Base-by-base conservation (phyloP, 2,113 vertebrate species). In the Coracopsis vasa region DNA sequence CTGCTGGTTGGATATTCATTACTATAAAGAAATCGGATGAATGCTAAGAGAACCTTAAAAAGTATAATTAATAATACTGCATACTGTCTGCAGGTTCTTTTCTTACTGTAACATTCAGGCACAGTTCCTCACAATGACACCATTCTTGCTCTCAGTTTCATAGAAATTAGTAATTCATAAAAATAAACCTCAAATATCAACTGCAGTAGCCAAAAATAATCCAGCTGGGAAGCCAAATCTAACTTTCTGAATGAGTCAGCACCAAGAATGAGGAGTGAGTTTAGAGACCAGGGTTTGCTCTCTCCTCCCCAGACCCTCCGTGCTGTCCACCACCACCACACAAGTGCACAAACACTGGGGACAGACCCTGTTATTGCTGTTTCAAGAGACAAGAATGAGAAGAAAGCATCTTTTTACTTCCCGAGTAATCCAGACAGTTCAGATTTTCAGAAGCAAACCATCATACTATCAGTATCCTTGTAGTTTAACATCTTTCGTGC, bases 1-100 rank as follows among this genome's bases (percentile, higher is more conserved):
- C 95, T 88, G 86, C 96, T 90, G 85, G 89, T 96, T 95, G 95
- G 90, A 83, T 88, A 84, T 47, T 80, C 86, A 9, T 69, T 64
- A 44, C 87, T 90, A 56, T 45, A 86, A 74, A 77, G 93, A 86
- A 84, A 72, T 1, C 0, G 42, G 88, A 62, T 60, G 64, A 86
- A 92, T 67, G 71, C 42, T 33, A 29, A 66, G 66, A 71, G 53
- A 77, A 54, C 42, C 75, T 85, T 45, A 69, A 51, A 6, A 94
- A 88, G 44, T n/a, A 44, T 47, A 80, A 88, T 96, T 85, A 72
- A 11, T 29, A 65, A 47, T 21, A 9, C 13, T 7, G 64, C 13
- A 62, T n/a, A 11, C 50, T 6, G 81, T 7, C 82, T n/a, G 65
- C 86, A 24, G 93, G 86, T 11, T 9, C 33, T 54, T 10, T 39